Evolutionary conservation across 2,113 vertebrate genomes (phyloP).

Genomic region (Nibea coibor): DNA sequence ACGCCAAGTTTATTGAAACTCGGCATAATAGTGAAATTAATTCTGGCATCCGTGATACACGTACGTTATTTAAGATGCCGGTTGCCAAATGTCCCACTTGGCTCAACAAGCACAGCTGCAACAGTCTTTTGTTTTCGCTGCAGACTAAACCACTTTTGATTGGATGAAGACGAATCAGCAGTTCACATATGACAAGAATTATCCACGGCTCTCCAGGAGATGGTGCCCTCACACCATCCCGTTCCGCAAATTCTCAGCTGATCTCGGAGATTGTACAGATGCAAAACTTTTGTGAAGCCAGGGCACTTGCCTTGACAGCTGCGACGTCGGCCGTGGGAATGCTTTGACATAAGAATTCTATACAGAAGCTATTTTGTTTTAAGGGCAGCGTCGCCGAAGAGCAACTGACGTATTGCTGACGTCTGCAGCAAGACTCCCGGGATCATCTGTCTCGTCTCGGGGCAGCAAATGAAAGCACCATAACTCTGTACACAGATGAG

Average conservation of each 20-base stretch:
- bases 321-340: conserved; percentile 9
- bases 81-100: background rate
- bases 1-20: background rate
- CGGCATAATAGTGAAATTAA: background rate
- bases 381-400: background rate
- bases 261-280: background rate
- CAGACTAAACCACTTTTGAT: conserved; percentile 6
- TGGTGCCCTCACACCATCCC: conserved; percentile 36
- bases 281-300: background rate
- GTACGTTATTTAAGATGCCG: background rate
- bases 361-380: conserved; percentile 25
- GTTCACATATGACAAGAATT: conserved; percentile 11
- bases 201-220: conserved; percentile 49
- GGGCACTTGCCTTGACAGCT: background rate
- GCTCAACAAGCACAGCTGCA: conserved; percentile 10
- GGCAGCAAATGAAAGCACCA: conserved; percentile 16
- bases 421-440: conserved; percentile 22
- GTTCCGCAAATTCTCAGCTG: background rate
- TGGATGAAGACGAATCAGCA: conserved; percentile 13
- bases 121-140: background rate
- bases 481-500: background rate
- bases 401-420: conserved; percentile 33
- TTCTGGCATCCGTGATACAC: background rate
- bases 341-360: background rate
- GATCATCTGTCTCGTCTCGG: conserved; percentile 32